Percentiles rank a stretch among this genome's conserved stretches.
Conservation (phyloP, 2,888 invertebrate genomes). For the Nemurella pictetii region DNA sequence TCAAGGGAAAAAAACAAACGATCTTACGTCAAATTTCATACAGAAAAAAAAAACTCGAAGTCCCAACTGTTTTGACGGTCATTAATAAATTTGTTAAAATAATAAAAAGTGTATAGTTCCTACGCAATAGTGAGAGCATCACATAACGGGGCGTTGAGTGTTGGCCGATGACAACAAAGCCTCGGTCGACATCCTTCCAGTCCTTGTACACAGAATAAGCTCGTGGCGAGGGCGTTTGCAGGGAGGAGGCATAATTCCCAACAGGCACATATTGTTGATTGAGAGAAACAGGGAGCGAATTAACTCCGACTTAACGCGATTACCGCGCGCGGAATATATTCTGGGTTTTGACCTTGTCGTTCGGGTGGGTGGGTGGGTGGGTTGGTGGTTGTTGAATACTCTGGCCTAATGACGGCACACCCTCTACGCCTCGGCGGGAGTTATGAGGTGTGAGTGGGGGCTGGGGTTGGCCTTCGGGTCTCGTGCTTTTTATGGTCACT, state of each 20-base stretch:
- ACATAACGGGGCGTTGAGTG: background rate
- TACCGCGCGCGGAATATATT: conserved; percentile 11
- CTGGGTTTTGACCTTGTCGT: conserved; percentile 19
- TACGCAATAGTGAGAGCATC: no score
- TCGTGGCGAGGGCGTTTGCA: no score
- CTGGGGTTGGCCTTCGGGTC: background rate
- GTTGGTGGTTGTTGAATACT: background rate
- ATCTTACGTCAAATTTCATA: no score
- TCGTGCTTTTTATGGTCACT: background rate
- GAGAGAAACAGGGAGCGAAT: conserved; percentile 15
- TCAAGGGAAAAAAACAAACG: no score
- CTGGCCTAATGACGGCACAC: conserved; percentile 1
- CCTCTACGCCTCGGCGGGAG: background rate
- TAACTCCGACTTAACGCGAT: conserved; percentile 26
- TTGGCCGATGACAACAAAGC: background rate
- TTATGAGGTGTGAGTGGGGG: background rate
- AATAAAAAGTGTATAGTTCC: no score
- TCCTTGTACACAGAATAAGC: no score
- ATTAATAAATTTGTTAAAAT: no score
- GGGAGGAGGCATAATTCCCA: background rate
- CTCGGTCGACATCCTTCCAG: background rate
- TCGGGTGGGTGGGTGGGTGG: no score
- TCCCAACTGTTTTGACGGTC: no score
- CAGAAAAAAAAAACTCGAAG: no score
- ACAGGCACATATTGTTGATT: conserved; percentile 16